Evolutionary conservation across 2,113 vertebrate species (phyloP).

Genomic region (Silurus asotus): DNA sequence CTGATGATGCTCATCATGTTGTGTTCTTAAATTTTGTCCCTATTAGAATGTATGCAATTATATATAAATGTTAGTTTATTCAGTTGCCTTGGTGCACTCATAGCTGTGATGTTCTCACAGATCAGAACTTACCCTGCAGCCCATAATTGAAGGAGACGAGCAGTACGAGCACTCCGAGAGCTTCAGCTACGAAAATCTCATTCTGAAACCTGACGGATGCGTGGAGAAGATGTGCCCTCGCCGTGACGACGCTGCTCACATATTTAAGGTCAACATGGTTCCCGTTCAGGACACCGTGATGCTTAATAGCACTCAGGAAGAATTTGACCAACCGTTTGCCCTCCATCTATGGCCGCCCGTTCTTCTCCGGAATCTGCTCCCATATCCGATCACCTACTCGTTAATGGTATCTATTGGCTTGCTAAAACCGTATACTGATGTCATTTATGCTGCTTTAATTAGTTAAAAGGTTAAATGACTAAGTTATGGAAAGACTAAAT

Average conservation of each 20-base stretch:
- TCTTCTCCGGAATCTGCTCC: constrained; percentile 88
- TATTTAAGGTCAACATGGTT: constrained; percentile 86
- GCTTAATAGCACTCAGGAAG: constrained; percentile 77
- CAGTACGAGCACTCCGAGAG: constrained; percentile 78
- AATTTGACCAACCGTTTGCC: constrained; percentile 87
- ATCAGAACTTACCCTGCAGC: constrained; percentile 83
- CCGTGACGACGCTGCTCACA: constrained; percentile 61
- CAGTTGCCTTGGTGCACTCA: not conserved
- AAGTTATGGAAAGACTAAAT: no score
- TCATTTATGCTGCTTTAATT: not conserved
- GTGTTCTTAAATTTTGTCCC: not conserved
- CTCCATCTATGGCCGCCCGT: constrained; percentile 92
- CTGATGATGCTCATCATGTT: not conserved
- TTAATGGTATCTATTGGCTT: constrained; percentile 67
- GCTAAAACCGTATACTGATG: not conserved
- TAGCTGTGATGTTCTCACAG: constrained; percentile 62
- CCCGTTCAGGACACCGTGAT: constrained; percentile 81
- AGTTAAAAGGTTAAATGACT: not conserved
- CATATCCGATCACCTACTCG: constrained; percentile 84
- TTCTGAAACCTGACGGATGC: constrained; percentile 69
- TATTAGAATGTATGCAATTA: not conserved
- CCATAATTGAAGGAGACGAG: constrained; percentile 65
- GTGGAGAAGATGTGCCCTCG: constrained; percentile 80
- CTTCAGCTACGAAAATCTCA: constrained; percentile 85
- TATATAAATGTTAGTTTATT: not conserved